Evolutionary conservation across 2,888 invertebrate genomes (phyloP), one percentile per base, ranked within the genome.

Genomic region (Eumerus sabulonum): DNA sequence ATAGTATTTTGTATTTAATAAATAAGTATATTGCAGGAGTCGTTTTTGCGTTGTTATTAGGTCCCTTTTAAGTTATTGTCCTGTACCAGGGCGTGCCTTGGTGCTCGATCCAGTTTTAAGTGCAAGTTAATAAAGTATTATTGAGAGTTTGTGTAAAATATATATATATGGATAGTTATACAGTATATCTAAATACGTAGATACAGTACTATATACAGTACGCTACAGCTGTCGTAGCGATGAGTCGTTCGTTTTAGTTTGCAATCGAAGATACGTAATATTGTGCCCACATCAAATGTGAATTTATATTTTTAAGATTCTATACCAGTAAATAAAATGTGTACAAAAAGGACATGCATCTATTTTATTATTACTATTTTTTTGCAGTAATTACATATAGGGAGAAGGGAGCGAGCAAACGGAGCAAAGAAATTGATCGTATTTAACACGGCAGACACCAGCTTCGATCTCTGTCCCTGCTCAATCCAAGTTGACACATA

Each of bases 221-320:
- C 2, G 11, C 36, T 11, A 36, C 5, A 9, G 36, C 7, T 36
- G 11, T 5, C 36, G 36, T 36, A 36, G 40, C 12, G n/a, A 9
- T 40, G 40, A 40, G 40, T n/a, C 9, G 11, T 40, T 40, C 40
- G 35, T n/a, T 53, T 14, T 50, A 12, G 50, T 62, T 40, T 56
- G 50, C 63, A 74, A 68, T 68, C 27, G 73, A 68, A 73, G 54
- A 40, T 73, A 68, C 77, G 77, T 79, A 79, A 79, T 64, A 60
- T 73, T 74, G 60, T 74, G 73, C 60, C 73, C 79, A 79, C 79
- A 79, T 79, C 59, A 68, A 79, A 79, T 79, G 79, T 79, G 79
- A 79, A 74, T 79, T 79, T 79, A 79, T 74, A 72, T n/a, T 51
- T 70, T 64, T 79, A 74, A 74, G 79, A 64, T 45, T 51, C 18